These are phyloP conservation scores for Acromyrmex heyeri DNA, from an alignment of 1,140 invertebrate genomes.

Conservation along the genomic window DNA sequence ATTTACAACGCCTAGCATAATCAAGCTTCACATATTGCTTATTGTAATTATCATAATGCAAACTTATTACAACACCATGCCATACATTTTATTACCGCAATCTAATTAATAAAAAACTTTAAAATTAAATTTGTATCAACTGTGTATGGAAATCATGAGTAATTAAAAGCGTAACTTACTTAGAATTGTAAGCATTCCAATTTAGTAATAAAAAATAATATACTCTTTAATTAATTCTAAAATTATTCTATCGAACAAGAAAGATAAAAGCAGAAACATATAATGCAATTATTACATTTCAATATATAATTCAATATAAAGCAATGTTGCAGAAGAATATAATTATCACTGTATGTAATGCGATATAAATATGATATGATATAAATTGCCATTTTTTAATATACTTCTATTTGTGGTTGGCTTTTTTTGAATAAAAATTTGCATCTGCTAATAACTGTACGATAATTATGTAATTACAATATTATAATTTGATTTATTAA, in stretches of 20 bases:
- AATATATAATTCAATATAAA: too few relatives aligned
- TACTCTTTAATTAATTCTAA: slow-evolving; percentile 16
- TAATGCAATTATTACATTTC: not conserved
- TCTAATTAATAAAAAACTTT: slow-evolving; percentile 11
- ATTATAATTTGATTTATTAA: slow-evolving; percentile 2
- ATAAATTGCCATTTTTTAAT: slow-evolving; percentile 26
- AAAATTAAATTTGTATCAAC: slow-evolving; percentile 1
- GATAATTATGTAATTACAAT: slow-evolving; percentile 9
- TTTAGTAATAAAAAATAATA: slow-evolving; percentile 32
- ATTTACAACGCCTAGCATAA: slow-evolving; percentile 5
- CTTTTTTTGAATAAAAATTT: slow-evolving; percentile 9
- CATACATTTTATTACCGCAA: not conserved
- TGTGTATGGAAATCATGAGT: slow-evolving; percentile 16
- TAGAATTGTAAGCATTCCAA: not conserved
- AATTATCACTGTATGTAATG: not conserved
- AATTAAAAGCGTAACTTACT: not conserved
- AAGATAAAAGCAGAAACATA: slow-evolving; percentile 49
- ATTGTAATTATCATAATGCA: slow-evolving; percentile 20
- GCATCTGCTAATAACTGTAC: slow-evolving; percentile 10
- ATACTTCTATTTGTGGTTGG: not conserved
- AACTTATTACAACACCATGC: slow-evolving; percentile 16
- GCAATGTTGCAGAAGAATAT: not conserved
- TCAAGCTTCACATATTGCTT: not conserved
- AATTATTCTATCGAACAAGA: slow-evolving; percentile 18
- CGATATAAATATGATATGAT: slow-evolving; percentile 2